Percentiles rank a stretch among this genome's conserved stretches.
phyloP scores from a whole-genome alignment of 1,140 invertebrate genomes.

The Ceratina australensis region DNA sequence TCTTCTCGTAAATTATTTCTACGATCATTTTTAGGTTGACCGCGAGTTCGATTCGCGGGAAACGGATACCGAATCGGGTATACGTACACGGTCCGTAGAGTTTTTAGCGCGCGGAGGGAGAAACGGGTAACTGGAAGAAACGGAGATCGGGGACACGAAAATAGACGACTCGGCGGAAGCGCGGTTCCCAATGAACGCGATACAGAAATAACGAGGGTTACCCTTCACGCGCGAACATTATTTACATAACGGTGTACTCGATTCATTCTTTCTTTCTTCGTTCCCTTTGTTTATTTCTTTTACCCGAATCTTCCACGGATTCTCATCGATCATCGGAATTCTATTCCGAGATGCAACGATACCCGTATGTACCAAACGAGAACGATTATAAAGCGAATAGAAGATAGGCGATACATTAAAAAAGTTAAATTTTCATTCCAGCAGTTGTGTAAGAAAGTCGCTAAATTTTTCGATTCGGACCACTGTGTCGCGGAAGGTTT shows the following conservation, averaged over 20 bases:
- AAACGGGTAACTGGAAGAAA: conserved; percentile 16
- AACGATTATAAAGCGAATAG: conserved; percentile 3
- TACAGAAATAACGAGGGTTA: conserved; percentile 62
- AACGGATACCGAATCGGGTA: conserved; percentile 25
- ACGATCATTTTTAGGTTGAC: neutral
- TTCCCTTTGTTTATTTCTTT: neutral
- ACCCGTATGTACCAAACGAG: neutral
- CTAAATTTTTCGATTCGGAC: no score
- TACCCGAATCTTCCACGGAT: conserved; percentile 16
- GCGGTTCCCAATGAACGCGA: conserved; percentile 57
- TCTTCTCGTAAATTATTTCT: conserved; percentile 19
- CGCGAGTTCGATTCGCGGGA: conserved; percentile 47
- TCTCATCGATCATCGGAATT: conserved; percentile 8
- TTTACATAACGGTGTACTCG: conserved; percentile 61
- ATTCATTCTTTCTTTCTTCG: conserved; percentile 14
- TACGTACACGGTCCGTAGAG: no score
- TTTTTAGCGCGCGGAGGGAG: no score
- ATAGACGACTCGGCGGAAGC: conserved; percentile 62
- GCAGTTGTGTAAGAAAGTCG: no score
- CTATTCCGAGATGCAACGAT: conserved; percentile 19
- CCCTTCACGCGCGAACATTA: conserved; percentile 52
- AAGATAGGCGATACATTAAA: no score
- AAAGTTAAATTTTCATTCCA: no score
- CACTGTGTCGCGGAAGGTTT: no score
- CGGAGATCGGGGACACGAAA: conserved; percentile 40